A percentile compares a stretch with the other conserved stretches of the same genome.
phyloP scores from a whole-genome alignment of 2,888 invertebrate genomes.

The Sylvicola fuscatus region DNA sequence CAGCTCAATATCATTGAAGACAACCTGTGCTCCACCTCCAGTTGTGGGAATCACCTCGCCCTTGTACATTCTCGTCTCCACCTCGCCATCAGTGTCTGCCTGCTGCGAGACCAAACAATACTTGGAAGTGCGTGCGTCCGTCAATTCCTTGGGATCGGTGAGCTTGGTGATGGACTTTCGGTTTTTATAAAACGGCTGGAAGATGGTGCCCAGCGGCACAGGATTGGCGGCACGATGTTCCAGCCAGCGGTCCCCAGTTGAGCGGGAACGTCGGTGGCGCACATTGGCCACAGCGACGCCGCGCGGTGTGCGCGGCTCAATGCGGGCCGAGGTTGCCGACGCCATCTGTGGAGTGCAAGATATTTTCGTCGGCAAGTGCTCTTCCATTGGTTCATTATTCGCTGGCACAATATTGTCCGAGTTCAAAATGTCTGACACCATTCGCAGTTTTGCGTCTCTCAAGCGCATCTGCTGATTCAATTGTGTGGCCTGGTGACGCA shows the following conservation, averaged over 20 bases:
- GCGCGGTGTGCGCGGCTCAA: constrained; percentile 10
- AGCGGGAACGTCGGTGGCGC: constrained; percentile 60
- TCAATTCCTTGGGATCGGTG: constrained; percentile 55
- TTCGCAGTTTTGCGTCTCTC: constrained; percentile 36
- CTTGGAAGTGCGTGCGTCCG: constrained; percentile 49
- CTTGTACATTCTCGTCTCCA: constrained; percentile 86
- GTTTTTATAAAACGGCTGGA: constrained; percentile 66
- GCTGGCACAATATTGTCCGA: constrained; percentile 22
- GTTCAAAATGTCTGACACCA: constrained; percentile 36
- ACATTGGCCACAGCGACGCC: constrained; percentile 49
- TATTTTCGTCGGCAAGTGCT: too few species aligned
- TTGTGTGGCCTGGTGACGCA: constrained; percentile 29
- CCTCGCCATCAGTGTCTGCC: constrained; percentile 75
- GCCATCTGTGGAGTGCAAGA: constrained; percentile 1
- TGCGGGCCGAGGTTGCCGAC: too few species aligned
- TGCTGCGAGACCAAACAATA: constrained; percentile 89
- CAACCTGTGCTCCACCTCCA: constrained; percentile 87
- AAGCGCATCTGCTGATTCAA: constrained; percentile 30
- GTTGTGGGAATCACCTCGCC: constrained; percentile 86
- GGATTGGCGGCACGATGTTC: constrained; percentile 69
- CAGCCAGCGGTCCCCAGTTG: constrained; percentile 61
- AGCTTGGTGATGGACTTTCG: constrained; percentile 70
- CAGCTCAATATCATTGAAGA: constrained; percentile 87
- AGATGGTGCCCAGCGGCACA: constrained; percentile 69
- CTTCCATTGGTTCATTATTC: constrained; percentile 7